Evolutionary conservation across 2,797 vertebrate genomes (phyloP).

Genomic region (Poecile montanus): DNA sequence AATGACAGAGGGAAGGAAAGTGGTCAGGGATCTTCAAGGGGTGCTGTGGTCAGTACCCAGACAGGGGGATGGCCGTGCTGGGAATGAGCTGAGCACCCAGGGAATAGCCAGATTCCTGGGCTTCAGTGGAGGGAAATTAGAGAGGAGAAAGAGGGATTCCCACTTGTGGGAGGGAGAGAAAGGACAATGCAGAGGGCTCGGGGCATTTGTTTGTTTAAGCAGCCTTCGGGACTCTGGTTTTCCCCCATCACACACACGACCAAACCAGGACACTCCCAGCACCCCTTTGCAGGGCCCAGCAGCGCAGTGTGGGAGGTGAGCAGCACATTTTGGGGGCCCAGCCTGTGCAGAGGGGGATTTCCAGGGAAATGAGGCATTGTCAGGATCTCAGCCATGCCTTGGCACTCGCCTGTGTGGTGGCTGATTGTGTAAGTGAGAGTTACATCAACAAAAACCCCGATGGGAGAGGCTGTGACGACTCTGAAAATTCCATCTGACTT

Average conservation of each 20-base stretch:
- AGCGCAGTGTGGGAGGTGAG: rapidly evolving
- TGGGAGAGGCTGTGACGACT: neutral
- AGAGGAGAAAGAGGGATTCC: neutral
- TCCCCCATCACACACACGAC: rapidly evolving
- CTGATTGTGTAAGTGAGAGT: neutral
- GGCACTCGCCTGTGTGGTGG: neutral
- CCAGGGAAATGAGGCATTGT: neutral
- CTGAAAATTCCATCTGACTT: slow-evolving; percentile 42
- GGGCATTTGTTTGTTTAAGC: neutral
- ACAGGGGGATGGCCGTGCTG: neutral
- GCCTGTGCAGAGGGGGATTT: neutral
- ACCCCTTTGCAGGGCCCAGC: neutral
- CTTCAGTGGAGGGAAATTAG: neutral
- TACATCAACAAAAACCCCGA: neutral
- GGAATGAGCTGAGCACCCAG: neutral
- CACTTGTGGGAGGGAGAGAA: neutral
- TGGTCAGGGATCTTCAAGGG: neutral
- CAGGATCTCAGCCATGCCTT: neutral
- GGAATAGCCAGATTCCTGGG: neutral
- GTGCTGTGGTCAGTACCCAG: neutral
- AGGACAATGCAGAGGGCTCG: rapidly evolving
- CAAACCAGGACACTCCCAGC: neutral
- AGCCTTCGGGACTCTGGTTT: neutral
- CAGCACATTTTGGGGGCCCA: neutral
- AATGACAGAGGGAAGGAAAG: slow-evolving; percentile 5